phyloP scores from a whole-genome alignment of 2,888 invertebrate genomes.

The Papilio protenor region DNA sequence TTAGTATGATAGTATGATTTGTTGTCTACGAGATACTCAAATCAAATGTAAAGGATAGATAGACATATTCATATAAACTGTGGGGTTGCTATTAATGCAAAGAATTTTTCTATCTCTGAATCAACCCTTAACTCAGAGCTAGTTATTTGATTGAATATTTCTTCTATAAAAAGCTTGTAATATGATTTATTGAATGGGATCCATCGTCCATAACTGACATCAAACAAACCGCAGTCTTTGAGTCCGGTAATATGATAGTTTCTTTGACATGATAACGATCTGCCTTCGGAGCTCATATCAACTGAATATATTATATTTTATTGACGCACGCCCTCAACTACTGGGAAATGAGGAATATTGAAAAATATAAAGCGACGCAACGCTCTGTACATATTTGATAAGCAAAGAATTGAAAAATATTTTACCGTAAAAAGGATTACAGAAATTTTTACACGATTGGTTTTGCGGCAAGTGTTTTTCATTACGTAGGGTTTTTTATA shows the following conservation, averaged over 20 bases:
- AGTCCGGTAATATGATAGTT: slow-evolving; percentile 79
- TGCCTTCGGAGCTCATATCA: slow-evolving; percentile 66
- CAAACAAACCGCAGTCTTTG: slow-evolving; percentile 79
- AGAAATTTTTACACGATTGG: slow-evolving; percentile 15
- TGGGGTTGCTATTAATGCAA: slow-evolving; percentile 1
- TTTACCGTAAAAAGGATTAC: slow-evolving; percentile 10
- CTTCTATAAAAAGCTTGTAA: slow-evolving; percentile 43
- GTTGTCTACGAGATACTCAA: background rate
- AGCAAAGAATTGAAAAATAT: slow-evolving; percentile 30
- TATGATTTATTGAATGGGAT: slow-evolving; percentile 58
- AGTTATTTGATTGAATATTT: slow-evolving; percentile 39
- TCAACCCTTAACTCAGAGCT: slow-evolving; percentile 1
- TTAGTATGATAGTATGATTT: too few relatives aligned
- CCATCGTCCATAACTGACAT: slow-evolving; percentile 65
- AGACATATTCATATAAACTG: background rate
- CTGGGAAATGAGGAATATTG: slow-evolving; percentile 61
- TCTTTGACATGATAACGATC: slow-evolving; percentile 83
- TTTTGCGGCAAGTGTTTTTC: slow-evolving; percentile 7
- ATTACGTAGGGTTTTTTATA: background rate
- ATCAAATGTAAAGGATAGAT: background rate
- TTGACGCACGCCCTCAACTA: slow-evolving; percentile 58
- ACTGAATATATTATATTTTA: slow-evolving; percentile 76
- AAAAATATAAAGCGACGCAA: slow-evolving; percentile 52
- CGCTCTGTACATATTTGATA: slow-evolving; percentile 43
- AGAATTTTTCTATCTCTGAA: background rate